Base-by-base conservation (phyloP, 2,113 vertebrate genomes). In the Hemibagrus wyckioides region DNA sequence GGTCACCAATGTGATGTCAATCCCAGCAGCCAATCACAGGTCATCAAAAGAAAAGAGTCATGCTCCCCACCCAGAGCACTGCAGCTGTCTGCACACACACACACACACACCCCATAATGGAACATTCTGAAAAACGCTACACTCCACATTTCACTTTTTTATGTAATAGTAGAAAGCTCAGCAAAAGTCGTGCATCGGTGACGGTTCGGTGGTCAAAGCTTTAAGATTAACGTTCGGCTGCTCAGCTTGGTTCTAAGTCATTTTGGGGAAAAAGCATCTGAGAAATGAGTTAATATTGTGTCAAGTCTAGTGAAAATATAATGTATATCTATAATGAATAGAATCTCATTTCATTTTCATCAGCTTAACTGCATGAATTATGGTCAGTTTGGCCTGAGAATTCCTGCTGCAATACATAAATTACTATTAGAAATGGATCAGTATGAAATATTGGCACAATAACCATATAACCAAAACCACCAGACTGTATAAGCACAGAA, bases 1-100 rank as follows among this genome's bases (percentile, higher is more conserved):
- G 89, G 89, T 87, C 87, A 57, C 82, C 21, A 33, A 7, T 54
- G 56, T 86, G 89, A 86, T 80, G 85, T 88, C 77, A 88, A 23
- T 54, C 21, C 54, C 84, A 84, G n/a, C 79, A 77, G 76, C 89
- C 89, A 88, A 86, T 90, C 81, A 82, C 23, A 77, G 44, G 69
- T 82, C 61, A 54, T 41, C 19, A 54, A 19, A 21, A 30, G 61
- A 63, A 85, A 83, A 83, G 44, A 77, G 52, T 39, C 76, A 76
- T 36, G 33, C 52, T 76, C 71, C 77, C 80, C 87, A 82, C 67
- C 79, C 69, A 56, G 39, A 83, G 57, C 33, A 82, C 84, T 82
- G 87, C 84, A 77, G 88, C 69, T 83, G 39, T 84, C 41, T 57
- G 65, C 6, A 6, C 65, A 15, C 52, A 30, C 30, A 11, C 44